Percentiles rank a stretch among this genome's conserved stretches.
Evolutionary conservation across 2,888 invertebrate species (phyloP).

Genomic region (Aquatica leii): DNA sequence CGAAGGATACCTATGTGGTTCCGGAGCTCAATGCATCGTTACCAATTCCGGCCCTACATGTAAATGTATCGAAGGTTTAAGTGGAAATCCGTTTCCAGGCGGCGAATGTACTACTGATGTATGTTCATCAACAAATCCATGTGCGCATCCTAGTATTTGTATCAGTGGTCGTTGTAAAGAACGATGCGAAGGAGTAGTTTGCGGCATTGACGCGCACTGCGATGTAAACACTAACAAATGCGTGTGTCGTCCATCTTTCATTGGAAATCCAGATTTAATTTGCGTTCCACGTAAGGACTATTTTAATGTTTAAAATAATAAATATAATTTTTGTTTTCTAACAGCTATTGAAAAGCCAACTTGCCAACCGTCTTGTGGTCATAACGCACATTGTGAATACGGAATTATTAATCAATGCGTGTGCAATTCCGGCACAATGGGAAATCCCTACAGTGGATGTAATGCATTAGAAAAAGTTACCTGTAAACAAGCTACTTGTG

Average conservation of each 20-base stretch:
- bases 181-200: conserved; percentile 85
- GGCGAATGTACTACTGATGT: conserved; percentile 84
- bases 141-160: conserved; percentile 81
- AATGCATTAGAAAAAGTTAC: conserved; percentile 73
- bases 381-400: conserved; percentile 89
- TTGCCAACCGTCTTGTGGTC: conserved; percentile 82
- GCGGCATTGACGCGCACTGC: conserved; percentile 89
- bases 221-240: conserved; percentile 83
- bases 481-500: conserved; percentile 78
- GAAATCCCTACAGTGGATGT: conserved; percentile 89
- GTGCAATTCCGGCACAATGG: conserved; percentile 83
- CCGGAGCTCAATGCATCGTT: conserved; percentile 86
- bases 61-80: conserved; percentile 84
- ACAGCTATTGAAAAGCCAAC: conserved; percentile 79
- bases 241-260: conserved; percentile 85
- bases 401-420: conserved; percentile 79
- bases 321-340: conserved; percentile 52
- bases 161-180: conserved; percentile 89
- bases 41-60: conserved; percentile 87
- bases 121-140: conserved; percentile 80
- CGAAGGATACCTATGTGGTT: conserved; percentile 78
- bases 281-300: conserved; percentile 88
- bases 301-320: conserved; percentile 4
- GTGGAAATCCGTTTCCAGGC: conserved; percentile 92
- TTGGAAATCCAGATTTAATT: conserved; percentile 87